Conservation (phyloP, 1,140 invertebrate species). For the Chrysomallon squamiferum region DNA sequence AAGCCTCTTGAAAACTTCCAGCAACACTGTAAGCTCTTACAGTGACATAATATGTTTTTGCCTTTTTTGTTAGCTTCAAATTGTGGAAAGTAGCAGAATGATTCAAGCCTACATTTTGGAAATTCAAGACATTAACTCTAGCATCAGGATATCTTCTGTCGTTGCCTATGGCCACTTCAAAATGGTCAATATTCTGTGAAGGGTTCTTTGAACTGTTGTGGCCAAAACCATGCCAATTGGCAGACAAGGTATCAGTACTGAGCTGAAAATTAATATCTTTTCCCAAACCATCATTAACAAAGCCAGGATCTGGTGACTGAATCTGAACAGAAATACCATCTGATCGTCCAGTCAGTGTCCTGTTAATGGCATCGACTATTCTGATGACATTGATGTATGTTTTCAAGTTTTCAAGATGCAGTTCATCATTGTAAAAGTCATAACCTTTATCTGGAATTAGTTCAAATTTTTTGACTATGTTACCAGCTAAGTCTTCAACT, state of each 20-base stretch:
- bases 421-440: constrained; percentile 27
- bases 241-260: constrained; percentile 16
- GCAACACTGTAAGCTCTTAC: constrained; percentile 32
- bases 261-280: constrained; percentile 31
- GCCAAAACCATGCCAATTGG: constrained; percentile 38
- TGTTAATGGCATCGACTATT: constrained; percentile 29
- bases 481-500: constrained; percentile 17
- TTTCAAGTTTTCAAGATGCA: constrained; percentile 23
- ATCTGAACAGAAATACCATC: constrained; percentile 34
- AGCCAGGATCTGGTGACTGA: constrained; percentile 22
- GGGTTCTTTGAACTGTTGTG: constrained; percentile 14
- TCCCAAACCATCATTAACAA: constrained; percentile 26
- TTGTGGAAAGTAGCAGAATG: constrained; percentile 20
- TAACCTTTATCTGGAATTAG: constrained; percentile 1
- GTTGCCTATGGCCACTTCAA: constrained; percentile 33
- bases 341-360: constrained; percentile 22
- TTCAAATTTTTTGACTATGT: constrained; percentile 18
- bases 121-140: constrained; percentile 26
- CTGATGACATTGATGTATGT: constrained; percentile 26
- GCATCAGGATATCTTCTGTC: constrained; percentile 18
- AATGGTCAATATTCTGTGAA: constrained; percentile 28
- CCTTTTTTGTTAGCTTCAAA: constrained; percentile 33
- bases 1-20: constrained; percentile 29
- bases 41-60: constrained; percentile 33
- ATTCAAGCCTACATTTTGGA: constrained; percentile 30